Evolutionary conservation across 2,113 vertebrate species (phyloP).

Genomic region (Rhinolophus ferrumequinum): DNA sequence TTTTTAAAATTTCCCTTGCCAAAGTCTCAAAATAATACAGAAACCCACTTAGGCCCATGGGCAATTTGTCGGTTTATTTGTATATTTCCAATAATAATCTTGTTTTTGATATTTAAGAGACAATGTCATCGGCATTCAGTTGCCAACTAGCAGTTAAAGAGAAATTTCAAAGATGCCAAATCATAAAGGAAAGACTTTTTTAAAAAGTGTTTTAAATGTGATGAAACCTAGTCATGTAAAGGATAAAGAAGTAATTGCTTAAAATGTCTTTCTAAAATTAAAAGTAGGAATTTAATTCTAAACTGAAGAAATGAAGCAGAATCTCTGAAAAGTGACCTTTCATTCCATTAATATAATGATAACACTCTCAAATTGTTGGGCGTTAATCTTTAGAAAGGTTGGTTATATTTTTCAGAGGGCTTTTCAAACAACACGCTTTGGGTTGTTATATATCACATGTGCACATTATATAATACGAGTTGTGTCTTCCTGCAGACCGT

Average conservation of each 20-base stretch:
- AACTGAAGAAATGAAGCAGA: background rate
- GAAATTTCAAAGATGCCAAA: slow-evolving; percentile 37
- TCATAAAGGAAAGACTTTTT: background rate
- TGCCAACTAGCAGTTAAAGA: background rate
- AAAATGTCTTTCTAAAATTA: slow-evolving; percentile 59
- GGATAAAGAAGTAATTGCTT: slow-evolving; percentile 64
- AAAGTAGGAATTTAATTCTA: slow-evolving; percentile 60
- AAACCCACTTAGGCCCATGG: background rate
- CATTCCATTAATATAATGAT: background rate
- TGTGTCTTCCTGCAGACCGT: background rate
- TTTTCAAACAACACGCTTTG: background rate
- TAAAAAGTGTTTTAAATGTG: background rate
- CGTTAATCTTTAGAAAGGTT: slow-evolving; percentile 31
- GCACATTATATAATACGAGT: background rate
- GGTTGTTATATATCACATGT: background rate
- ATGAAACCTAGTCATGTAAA: slow-evolving; percentile 4
- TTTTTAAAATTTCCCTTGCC: background rate
- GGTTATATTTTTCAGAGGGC: background rate
- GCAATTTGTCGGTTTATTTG: background rate
- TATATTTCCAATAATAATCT: background rate
- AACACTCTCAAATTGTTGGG: background rate
- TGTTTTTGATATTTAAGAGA: slow-evolving; percentile 16
- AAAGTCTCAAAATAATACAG: background rate
- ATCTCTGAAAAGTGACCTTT: slow-evolving; percentile 5
- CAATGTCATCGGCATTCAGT: background rate